Percentiles rank a stretch among this genome's conserved stretches.
Evolutionary conservation across 2,797 vertebrate species (phyloP).

Genomic region (Mionectes olivaceus): DNA sequence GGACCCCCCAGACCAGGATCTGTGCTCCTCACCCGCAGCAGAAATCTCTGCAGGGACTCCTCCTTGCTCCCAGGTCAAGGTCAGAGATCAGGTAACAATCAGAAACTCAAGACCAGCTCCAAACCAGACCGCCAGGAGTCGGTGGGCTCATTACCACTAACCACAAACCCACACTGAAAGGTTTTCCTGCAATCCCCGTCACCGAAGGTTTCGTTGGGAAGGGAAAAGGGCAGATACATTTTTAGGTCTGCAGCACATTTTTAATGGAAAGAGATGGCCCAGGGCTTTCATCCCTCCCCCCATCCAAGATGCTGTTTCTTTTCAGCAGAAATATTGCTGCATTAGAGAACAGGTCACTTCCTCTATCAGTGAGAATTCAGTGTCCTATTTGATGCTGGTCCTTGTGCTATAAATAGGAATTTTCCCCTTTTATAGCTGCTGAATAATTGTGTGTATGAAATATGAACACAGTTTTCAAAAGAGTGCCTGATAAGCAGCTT

Average conservation of each 20-base stretch:
- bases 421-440: constrained; percentile 51
- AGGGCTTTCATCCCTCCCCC: constrained; percentile 45
- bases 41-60: neutral
- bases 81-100: neutral
- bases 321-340: constrained; percentile 59
- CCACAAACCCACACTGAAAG: neutral
- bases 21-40: neutral
- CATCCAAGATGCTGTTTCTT: constrained; percentile 31
- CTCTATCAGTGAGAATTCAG: constrained; percentile 56
- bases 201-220: neutral
- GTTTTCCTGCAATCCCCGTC: neutral
- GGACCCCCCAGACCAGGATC: neutral
- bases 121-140: neutral
- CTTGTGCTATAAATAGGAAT: constrained; percentile 64
- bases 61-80: neutral
- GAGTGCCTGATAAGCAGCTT: constrained; percentile 72
- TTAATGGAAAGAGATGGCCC: constrained; percentile 56
- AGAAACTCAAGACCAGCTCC: neutral
- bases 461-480: constrained; percentile 51
- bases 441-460: constrained; percentile 65
- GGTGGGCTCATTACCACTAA: neutral
- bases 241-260: constrained; percentile 58
- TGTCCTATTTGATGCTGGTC: constrained; percentile 63
- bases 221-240: constrained; percentile 39
- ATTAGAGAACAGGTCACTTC: constrained; percentile 65